These are phyloP conservation scores for Paedocypris sp. DNA, from an alignment of 2,113 vertebrate species.

Conservation along the genomic window DNA sequence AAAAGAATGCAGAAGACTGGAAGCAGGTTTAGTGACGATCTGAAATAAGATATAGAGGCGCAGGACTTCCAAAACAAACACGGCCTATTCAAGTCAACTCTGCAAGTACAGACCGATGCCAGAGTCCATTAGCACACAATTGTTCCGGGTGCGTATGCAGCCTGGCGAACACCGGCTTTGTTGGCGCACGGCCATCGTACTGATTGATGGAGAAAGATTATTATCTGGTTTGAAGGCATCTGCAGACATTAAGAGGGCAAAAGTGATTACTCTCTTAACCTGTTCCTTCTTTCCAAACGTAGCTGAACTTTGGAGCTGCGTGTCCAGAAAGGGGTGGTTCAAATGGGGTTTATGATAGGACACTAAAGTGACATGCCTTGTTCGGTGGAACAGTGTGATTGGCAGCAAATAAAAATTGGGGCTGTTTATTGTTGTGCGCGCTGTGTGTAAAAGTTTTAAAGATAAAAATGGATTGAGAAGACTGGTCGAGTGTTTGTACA, in stretches of 20 bases:
- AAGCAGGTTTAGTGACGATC: background rate
- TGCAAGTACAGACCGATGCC: background rate
- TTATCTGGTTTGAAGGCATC: too few species aligned
- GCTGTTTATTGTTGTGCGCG: constrained; percentile 18
- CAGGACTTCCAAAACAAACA: background rate
- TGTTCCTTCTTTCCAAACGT: background rate
- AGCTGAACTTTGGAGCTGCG: constrained; percentile 10
- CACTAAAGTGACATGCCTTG: constrained; percentile 17
- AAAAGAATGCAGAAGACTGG: background rate
- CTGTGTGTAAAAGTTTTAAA: background rate
- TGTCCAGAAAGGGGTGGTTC: constrained; percentile 14
- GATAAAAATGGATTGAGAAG: too few species aligned
- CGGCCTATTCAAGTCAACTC: background rate
- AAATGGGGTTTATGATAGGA: constrained; percentile 26
- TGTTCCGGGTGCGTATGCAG: too few species aligned
- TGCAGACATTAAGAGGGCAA: too few species aligned
- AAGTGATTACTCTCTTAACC: background rate
- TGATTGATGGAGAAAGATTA: too few species aligned
- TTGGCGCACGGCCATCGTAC: too few species aligned
- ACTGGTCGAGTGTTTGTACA: too few species aligned
- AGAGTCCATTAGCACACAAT: too few species aligned
- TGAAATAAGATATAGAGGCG: background rate
- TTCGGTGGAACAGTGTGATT: constrained; percentile 8
- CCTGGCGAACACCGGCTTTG: too few species aligned
- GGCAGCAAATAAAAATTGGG: constrained; percentile 26